These are phyloP conservation scores for Melieria picta DNA, from an alignment of 2,888 invertebrate species.

Conservation along the genomic window DNA sequence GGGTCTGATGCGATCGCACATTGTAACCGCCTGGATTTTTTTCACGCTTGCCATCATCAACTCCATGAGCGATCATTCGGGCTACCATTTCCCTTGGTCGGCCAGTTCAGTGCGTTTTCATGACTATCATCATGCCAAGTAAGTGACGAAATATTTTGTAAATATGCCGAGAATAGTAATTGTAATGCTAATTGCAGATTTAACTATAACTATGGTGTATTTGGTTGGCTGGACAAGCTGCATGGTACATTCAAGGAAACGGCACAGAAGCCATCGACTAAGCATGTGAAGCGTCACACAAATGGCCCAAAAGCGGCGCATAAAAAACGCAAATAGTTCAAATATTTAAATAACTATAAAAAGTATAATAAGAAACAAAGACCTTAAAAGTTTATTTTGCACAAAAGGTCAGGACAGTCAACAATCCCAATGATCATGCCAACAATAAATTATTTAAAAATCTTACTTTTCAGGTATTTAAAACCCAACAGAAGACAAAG, in stretches of 20 bases:
- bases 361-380: background rate
- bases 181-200: constrained; percentile 69
- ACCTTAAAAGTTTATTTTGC: too few species aligned
- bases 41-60: constrained; percentile 72
- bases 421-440: too few species aligned
- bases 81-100: constrained; percentile 71
- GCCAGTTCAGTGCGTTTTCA: constrained; percentile 81
- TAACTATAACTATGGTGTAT: constrained; percentile 82
- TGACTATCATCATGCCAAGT: constrained; percentile 88
- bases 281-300: background rate
- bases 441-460: too few species aligned
- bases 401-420: too few species aligned
- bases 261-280: constrained; percentile 69
- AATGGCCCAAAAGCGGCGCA: background rate
- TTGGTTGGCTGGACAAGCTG: constrained; percentile 82
- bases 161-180: background rate
- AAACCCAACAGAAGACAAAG: background rate
- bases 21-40: constrained; percentile 80
- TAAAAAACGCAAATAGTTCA: background rate
- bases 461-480: too few species aligned
- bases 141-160: constrained; percentile 47
- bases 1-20: constrained; percentile 75
- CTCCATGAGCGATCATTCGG: too few species aligned
- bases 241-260: constrained; percentile 83
- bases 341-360: background rate